phyloP scores from a whole-genome alignment of 2,113 vertebrate species.

The Agapornis roseicollis region DNA sequence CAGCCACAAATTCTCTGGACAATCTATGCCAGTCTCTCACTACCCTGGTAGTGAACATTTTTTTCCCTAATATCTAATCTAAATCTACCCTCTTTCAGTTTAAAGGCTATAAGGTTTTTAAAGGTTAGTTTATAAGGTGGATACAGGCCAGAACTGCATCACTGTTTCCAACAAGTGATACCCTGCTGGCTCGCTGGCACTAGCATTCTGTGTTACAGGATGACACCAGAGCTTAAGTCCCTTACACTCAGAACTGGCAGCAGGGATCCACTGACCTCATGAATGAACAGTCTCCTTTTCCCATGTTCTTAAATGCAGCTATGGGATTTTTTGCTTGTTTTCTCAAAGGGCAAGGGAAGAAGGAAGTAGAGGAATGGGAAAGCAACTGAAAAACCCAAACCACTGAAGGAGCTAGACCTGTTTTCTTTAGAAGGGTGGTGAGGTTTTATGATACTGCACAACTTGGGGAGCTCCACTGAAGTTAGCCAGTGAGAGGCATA shows the following conservation, averaged over 20 bases:
- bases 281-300: not conserved
- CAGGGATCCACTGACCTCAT: not conserved
- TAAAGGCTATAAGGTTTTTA: not conserved
- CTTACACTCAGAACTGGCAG: not conserved
- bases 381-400: not conserved
- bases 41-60: not conserved
- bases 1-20: not conserved
- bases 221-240: accelerated
- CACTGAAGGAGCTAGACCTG: not conserved
- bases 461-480: not conserved
- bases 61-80: not conserved
- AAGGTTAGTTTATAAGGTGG: not conserved
- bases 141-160: not conserved
- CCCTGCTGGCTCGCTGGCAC: not conserved
- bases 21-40: not conserved
- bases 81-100: not conserved
- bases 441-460: not conserved
- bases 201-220: not conserved
- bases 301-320: not conserved
- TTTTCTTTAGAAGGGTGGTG: not conserved
- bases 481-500: not conserved
- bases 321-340: not conserved
- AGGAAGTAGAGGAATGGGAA: not conserved
- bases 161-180: not conserved
- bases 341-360: not conserved